Conservation (phyloP, 1,140 invertebrate genomes). For the Pectinophora gossypiella region DNA sequence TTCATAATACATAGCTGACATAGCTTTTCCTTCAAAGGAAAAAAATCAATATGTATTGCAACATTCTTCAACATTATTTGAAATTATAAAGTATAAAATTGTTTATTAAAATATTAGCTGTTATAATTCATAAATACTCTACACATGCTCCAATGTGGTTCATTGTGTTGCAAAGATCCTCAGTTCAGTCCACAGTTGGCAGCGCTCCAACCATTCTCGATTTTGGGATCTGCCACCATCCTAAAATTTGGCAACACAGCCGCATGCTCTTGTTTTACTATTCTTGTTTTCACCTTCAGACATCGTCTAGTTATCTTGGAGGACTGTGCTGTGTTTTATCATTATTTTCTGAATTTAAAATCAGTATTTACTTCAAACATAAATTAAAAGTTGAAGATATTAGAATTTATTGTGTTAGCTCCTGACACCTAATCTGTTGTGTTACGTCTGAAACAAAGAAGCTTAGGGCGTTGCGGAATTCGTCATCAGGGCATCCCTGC, state of each 20-base stretch:
- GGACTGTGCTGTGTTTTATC: slow-evolving; percentile 10
- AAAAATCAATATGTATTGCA: too few species aligned
- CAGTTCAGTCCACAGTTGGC: slow-evolving; percentile 31
- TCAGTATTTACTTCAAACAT: background rate
- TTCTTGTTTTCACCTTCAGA: slow-evolving; percentile 59
- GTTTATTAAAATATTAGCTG: too few species aligned
- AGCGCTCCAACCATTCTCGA: slow-evolving; percentile 38
- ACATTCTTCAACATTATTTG: too few species aligned
- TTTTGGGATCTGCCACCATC: slow-evolving; percentile 26
- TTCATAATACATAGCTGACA: too few species aligned
- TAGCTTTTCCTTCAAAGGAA: too few species aligned
- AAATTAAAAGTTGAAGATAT: too few species aligned
- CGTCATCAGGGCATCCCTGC: slow-evolving; percentile 56
- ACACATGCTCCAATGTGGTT: background rate
- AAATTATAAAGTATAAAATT: too few species aligned
- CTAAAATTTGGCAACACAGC: slow-evolving; percentile 59
- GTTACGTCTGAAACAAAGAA: slow-evolving; percentile 33
- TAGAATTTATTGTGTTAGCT: background rate
- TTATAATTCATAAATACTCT: too few species aligned
- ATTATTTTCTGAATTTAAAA: slow-evolving; percentile 16
- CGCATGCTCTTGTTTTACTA: slow-evolving; percentile 38
- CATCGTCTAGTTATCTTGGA: slow-evolving; percentile 21
- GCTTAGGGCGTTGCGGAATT: slow-evolving; percentile 35
- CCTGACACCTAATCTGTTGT: slow-evolving; percentile 1
- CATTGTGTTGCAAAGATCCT: background rate